Percentiles rank a stretch among this genome's conserved stretches.
Evolutionary conservation across 2,113 vertebrate species (phyloP).

Genomic region (Alosa alosa): DNA sequence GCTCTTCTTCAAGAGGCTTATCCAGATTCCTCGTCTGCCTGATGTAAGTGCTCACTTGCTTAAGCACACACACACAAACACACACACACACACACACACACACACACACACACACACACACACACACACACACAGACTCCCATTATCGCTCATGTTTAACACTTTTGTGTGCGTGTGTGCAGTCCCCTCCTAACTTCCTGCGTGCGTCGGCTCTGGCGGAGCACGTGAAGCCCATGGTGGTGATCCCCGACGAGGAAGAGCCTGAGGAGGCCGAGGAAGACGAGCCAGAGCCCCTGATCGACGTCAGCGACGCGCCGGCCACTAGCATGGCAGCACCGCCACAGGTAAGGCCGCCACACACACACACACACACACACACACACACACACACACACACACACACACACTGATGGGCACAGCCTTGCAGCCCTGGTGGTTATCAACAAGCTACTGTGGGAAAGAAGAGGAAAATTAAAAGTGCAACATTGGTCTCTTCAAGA

Average conservation of each 20-base stretch:
- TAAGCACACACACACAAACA: neutral
- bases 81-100: neutral
- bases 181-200: conserved; percentile 90
- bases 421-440: too few relatives aligned
- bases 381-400: conserved; percentile 10
- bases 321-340: conserved; percentile 59
- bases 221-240: conserved; percentile 94
- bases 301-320: conserved; percentile 72
- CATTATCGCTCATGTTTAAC: neutral
- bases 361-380: neutral
- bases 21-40: conserved; percentile 93
- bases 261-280: conserved; percentile 77
- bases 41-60: conserved; percentile 74
- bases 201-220: conserved; percentile 89
- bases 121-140: neutral
- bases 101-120: neutral
- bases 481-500: too few relatives aligned
- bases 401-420: neutral
- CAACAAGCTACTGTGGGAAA: too few relatives aligned
- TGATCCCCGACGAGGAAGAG: conserved; percentile 86
- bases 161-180: neutral
- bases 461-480: too few relatives aligned
- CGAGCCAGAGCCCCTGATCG: conserved; percentile 87
- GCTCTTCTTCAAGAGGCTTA: conserved; percentile 95
- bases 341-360: conserved; percentile 48